A percentile compares a stretch with the other conserved stretches of the same genome.
These are phyloP conservation scores for Petrolisthes cinctipes DNA, from an alignment of 2,888 invertebrate species.

Conservation along the genomic window DNA sequence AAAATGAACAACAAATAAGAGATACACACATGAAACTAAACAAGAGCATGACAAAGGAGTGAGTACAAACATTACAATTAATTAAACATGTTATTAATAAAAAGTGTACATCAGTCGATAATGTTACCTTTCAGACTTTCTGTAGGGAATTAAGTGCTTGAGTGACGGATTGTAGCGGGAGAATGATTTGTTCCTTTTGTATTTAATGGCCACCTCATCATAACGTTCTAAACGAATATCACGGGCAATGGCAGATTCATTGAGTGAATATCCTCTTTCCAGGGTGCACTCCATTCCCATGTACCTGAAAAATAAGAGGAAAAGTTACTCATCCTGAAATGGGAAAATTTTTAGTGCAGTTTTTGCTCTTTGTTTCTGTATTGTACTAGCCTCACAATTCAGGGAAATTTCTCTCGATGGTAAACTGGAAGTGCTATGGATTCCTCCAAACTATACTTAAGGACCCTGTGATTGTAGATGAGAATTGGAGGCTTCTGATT, in stretches of 20 bases:
- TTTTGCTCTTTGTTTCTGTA: too few relatives aligned
- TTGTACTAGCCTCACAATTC: neutral
- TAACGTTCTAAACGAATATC: constrained; percentile 53
- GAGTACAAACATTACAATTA: neutral
- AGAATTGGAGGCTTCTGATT: too few relatives aligned
- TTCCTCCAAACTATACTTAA: too few relatives aligned
- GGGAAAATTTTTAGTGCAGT: neutral
- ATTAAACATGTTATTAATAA: neutral
- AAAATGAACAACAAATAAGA: neutral
- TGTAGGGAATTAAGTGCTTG: constrained; percentile 61
- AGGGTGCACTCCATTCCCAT: constrained; percentile 65
- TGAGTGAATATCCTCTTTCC: constrained; percentile 63
- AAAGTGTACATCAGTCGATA: neutral
- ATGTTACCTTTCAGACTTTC: constrained; percentile 51
- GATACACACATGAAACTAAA: neutral
- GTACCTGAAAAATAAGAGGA: constrained; percentile 55
- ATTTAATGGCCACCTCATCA: constrained; percentile 62
- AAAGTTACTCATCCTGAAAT: neutral
- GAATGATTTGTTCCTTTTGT: constrained; percentile 42
- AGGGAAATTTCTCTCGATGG: neutral
- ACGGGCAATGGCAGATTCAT: constrained; percentile 54
- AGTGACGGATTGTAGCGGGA: constrained; percentile 54
- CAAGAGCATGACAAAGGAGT: neutral
- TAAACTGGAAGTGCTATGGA: neutral
- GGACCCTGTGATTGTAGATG: too few relatives aligned